Base-by-base conservation (phyloP, 2,113 vertebrate species). In the Tor tambroides region DNA sequence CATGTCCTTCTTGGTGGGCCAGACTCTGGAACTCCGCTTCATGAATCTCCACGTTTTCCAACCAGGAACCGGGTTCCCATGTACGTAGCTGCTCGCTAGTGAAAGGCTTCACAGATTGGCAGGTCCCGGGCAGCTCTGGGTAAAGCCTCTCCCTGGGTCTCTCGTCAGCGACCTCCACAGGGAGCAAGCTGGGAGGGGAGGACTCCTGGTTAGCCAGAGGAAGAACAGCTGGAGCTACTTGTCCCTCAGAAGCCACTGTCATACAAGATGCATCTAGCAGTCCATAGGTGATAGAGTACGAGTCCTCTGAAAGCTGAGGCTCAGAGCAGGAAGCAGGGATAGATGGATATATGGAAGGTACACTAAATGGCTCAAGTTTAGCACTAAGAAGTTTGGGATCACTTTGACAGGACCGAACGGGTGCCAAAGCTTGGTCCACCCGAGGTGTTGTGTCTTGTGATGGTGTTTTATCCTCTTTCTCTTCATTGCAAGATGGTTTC, bases 1-100 rank as follows among this genome's bases (percentile, higher is more conserved):
- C 97, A 0, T 99, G 98, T 85, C 95, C 95, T 79, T 99, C 98
- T 90, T 99, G 98, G 51, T 96, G 95, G 49, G 96, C 97, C 80
- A 97, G n/a, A 6, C 91, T 92, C 88, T 95, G 95, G 0, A 99
- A 99, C 80, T 98, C 96, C n/a, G 95, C 95, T 0, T 90, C 90
- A 1, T 96, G 97, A 6, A 95, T 93, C 80, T 97, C 96, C 0
- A 97, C 95, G 0, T 97, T 97, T 91, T 97, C 97, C 85, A 99
- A 80, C 97, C 97, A 99, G 0, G 96, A 95, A 5, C 94, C 95
- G 0, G 96, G 97, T 89, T 99, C 97, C 88, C 98, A 98, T 75
- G 96, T 93, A 76, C 96, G 96, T 80, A 99, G 94, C 92, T 99
- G 96, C 83, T 99, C 98, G 87, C 93, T 94, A 65, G 96, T 95